These are phyloP conservation scores for Ferdinandea cuprea DNA, from an alignment of 2,888 invertebrate genomes.

Conservation along the genomic window DNA sequence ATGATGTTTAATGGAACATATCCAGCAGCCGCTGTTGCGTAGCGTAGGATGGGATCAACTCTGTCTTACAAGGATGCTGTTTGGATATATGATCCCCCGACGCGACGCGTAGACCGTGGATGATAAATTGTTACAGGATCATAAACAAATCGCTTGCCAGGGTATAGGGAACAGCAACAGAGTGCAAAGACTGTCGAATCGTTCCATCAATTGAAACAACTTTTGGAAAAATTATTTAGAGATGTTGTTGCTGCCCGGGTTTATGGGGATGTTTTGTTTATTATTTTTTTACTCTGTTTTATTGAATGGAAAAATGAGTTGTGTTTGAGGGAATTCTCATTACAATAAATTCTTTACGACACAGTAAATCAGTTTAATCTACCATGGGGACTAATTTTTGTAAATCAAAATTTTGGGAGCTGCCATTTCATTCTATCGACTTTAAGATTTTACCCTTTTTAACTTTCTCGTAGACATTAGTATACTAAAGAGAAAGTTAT, in stretches of 20 bases:
- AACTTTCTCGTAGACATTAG: no score
- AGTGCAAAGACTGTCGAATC: conserved; percentile 34
- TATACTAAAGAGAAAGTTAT: no score
- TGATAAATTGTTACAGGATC: conserved; percentile 65
- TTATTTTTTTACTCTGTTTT: no score
- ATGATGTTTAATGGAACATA: conserved; percentile 70
- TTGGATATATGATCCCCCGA: conserved; percentile 33
- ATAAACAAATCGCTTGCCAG: conserved; percentile 48
- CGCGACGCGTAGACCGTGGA: conserved; percentile 31
- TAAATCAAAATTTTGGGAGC: no score
- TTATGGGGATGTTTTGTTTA: no score
- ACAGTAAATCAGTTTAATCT: no score
- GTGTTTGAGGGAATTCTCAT: no score
- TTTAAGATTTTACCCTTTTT: no score
- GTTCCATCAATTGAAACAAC: conserved; percentile 49
- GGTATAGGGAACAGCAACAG: not conserved
- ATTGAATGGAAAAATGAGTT: not conserved
- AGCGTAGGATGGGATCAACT: conserved; percentile 30
- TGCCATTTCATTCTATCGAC: no score
- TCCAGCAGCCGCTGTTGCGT: conserved; percentile 34
- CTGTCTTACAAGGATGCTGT: conserved; percentile 11
- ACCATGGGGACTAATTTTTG: no score
- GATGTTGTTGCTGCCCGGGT: conserved; percentile 7
- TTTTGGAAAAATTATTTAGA: conserved; percentile 33
- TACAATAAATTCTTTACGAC: no score